phyloP scores from a whole-genome alignment of 2,113 vertebrate species.

The Carassius gibelio region DNA sequence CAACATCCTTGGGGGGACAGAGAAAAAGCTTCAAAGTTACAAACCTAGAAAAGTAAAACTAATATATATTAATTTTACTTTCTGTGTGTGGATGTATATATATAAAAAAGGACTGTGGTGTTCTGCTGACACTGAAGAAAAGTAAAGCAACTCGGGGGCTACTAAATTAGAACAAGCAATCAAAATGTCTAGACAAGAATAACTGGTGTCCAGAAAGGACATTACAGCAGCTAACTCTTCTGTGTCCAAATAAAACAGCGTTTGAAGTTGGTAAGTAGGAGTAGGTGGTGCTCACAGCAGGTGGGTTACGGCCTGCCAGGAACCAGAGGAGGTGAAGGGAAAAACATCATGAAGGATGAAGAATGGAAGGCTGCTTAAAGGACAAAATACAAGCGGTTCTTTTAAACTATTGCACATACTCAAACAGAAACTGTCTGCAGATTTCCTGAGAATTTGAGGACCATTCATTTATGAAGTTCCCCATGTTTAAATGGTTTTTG shows the following conservation, averaged over 20 bases:
- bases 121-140: background rate
- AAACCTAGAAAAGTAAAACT: background rate
- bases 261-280: constrained; percentile 36
- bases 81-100: too few species aligned
- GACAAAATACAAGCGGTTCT: background rate
- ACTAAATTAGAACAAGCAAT: constrained; percentile 10
- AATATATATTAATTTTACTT: too few species aligned
- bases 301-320: constrained; percentile 18
- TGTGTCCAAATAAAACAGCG: constrained; percentile 14
- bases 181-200: constrained; percentile 35
- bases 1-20: background rate
- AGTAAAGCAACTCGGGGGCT: background rate
- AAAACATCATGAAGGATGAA: background rate
- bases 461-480: background rate
- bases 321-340: constrained; percentile 13
- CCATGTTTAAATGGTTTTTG: background rate
- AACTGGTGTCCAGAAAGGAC: background rate
- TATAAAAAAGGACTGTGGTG: background rate
- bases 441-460: background rate
- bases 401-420: background rate
- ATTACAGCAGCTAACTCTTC: constrained; percentile 13
- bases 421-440: background rate
- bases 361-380: background rate
- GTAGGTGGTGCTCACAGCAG: constrained; percentile 41
- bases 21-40: background rate